Percentiles rank a stretch among this genome's conserved stretches.
phyloP scores from a whole-genome alignment of 2,797 vertebrate species.

The Lophius americanus region DNA sequence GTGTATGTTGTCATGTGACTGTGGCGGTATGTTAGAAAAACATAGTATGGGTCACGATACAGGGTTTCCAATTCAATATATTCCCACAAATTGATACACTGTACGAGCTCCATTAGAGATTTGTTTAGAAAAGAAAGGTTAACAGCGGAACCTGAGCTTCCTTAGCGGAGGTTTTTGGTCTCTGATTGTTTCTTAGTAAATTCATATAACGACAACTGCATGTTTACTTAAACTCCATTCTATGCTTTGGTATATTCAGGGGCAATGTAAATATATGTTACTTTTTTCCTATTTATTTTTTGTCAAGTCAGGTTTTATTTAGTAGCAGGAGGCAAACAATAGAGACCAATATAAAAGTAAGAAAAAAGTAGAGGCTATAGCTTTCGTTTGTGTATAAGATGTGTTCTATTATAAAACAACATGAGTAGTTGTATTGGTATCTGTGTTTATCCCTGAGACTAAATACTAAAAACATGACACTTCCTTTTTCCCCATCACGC shows the following conservation, averaged over 20 bases:
- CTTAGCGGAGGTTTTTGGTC: too few relatives aligned
- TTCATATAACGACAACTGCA: background rate
- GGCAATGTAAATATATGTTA: background rate
- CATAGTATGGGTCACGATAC: too few relatives aligned
- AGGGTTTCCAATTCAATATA: too few relatives aligned
- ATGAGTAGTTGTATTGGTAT: conserved; percentile 5
- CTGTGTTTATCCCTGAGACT: conserved; percentile 60
- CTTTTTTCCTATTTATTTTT: too few relatives aligned
- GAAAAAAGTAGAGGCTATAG: background rate
- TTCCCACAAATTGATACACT: too few relatives aligned
- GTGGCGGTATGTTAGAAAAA: too few relatives aligned
- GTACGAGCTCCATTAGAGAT: too few relatives aligned
- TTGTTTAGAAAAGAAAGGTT: conserved; percentile 1
- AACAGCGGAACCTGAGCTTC: background rate
- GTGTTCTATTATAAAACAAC: background rate
- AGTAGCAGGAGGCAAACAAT: conserved; percentile 5
- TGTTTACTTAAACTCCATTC: background rate
- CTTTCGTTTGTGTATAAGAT: background rate
- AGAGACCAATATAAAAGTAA: background rate
- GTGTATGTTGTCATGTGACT: too few relatives aligned
- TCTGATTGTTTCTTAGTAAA: background rate
- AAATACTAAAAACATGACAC: conserved; percentile 18
- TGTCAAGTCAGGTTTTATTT: background rate
- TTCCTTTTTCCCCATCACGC: background rate
- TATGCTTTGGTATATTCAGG: background rate